Evolutionary conservation across 2,888 invertebrate genomes (phyloP).

Genomic region (Amphipyra tragopoginis): DNA sequence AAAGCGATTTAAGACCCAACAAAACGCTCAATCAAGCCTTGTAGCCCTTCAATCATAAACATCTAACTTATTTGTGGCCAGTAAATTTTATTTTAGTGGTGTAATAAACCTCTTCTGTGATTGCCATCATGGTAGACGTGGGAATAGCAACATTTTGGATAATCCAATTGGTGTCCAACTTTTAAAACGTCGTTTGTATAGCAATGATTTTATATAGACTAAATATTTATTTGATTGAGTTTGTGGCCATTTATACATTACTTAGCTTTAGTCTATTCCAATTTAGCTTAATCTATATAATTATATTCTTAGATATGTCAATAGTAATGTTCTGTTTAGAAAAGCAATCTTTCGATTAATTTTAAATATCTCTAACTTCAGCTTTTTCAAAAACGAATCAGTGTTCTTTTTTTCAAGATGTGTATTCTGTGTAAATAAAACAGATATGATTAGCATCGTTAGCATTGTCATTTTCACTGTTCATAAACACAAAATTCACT

Average conservation of each 20-base stretch:
- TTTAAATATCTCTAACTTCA: no score
- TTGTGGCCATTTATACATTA: neutral
- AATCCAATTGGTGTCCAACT: conserved; percentile 28
- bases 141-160: conserved; percentile 36
- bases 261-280: no score
- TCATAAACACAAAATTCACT: conserved; percentile 34
- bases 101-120: conserved; percentile 51
- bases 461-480: conserved; percentile 34
- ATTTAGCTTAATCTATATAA: no score
- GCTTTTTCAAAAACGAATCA: no score
- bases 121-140: conserved; percentile 38
- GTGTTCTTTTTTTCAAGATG: no score
- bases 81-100: conserved; percentile 56
- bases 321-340: no score
- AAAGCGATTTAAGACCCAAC: conserved; percentile 48
- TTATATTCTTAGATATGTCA: no score
- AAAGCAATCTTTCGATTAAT: no score
- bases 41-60: conserved; percentile 55
- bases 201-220: conserved; percentile 20
- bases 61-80: conserved; percentile 50
- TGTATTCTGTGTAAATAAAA: no score
- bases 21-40: conserved; percentile 56
- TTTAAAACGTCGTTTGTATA: conserved; percentile 36
- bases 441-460: neutral
- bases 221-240: conserved; percentile 10